These are phyloP conservation scores for Toxonevra muliebris DNA, from an alignment of 2,888 invertebrate genomes.

Conservation along the genomic window DNA sequence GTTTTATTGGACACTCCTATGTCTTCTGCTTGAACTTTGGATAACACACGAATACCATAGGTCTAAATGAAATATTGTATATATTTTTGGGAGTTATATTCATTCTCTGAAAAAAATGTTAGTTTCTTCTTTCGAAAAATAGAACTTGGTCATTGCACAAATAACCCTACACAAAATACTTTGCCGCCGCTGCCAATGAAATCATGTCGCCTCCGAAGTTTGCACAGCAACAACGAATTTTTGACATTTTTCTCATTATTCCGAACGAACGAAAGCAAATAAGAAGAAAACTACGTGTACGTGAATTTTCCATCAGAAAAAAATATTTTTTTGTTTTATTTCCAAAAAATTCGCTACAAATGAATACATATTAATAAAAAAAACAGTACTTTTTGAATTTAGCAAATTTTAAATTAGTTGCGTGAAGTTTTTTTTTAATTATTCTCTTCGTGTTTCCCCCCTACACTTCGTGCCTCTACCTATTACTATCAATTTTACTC, in stretches of 20 bases:
- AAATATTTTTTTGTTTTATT: slow-evolving; percentile 17
- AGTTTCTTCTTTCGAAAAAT: too few species aligned
- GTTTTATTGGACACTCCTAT: too few species aligned
- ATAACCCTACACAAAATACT: too few species aligned
- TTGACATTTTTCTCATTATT: slow-evolving; percentile 35
- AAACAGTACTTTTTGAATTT: slow-evolving; percentile 9
- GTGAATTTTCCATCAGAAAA: slow-evolving; percentile 16
- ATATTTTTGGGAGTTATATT: too few species aligned
- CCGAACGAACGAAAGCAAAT: slow-evolving; percentile 30
- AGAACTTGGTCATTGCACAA: too few species aligned
- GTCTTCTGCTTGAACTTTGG: too few species aligned
- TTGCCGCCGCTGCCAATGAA: too few species aligned
- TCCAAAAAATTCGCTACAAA: background rate
- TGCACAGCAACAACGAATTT: slow-evolving; percentile 9
- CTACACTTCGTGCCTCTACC: background rate
- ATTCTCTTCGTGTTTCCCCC: slow-evolving; percentile 8
- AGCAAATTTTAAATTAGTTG: background rate
- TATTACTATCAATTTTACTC: too few species aligned
- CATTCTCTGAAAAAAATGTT: too few species aligned
- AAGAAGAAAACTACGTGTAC: slow-evolving; percentile 44
- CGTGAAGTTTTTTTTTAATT: background rate
- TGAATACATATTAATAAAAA: background rate
- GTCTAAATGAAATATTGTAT: too few species aligned
- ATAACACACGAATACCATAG: too few species aligned
- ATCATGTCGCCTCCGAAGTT: too few species aligned